phyloP scores from a whole-genome alignment of 2,113 vertebrate genomes.

The Pogonocichla stellata region DNA sequence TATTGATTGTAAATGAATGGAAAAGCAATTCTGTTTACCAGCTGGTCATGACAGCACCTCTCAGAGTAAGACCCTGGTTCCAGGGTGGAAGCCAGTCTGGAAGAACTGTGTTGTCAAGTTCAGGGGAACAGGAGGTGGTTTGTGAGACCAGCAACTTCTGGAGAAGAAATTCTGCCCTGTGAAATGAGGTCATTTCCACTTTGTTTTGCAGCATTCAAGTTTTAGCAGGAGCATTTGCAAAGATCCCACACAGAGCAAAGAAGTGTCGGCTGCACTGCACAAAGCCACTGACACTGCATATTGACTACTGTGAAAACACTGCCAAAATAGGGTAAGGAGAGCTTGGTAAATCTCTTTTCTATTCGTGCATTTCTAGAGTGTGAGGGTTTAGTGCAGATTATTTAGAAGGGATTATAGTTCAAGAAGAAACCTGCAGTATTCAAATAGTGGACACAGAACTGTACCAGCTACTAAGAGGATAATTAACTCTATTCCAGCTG shows the following conservation, averaged over 20 bases:
- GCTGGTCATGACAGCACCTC: background rate
- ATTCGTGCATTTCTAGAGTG: accelerated
- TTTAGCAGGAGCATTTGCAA: slow-evolving; percentile 75
- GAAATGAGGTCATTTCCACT: background rate
- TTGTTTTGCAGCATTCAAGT: slow-evolving; percentile 76
- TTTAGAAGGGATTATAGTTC: background rate
- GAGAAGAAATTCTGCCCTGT: background rate
- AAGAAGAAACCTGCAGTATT: background rate
- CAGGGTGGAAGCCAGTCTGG: background rate
- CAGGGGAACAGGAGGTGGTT: background rate
- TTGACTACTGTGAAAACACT: slow-evolving; percentile 73
- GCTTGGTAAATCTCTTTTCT: background rate
- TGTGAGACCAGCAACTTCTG: background rate
- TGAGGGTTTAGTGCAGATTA: background rate
- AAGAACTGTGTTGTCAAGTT: background rate
- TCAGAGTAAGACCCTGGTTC: background rate
- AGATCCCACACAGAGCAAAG: slow-evolving; percentile 83
- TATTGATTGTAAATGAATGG: background rate
- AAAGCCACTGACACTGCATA: slow-evolving; percentile 78
- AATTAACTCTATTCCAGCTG: background rate
- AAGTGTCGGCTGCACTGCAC: slow-evolving; percentile 82
- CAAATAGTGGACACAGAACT: background rate
- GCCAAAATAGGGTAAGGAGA: slow-evolving; percentile 82
- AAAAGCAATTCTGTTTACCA: accelerated
- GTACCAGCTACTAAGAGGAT: background rate